Evolutionary conservation across 2,888 invertebrate species (phyloP).

Genomic region (Timandra comae): DNA sequence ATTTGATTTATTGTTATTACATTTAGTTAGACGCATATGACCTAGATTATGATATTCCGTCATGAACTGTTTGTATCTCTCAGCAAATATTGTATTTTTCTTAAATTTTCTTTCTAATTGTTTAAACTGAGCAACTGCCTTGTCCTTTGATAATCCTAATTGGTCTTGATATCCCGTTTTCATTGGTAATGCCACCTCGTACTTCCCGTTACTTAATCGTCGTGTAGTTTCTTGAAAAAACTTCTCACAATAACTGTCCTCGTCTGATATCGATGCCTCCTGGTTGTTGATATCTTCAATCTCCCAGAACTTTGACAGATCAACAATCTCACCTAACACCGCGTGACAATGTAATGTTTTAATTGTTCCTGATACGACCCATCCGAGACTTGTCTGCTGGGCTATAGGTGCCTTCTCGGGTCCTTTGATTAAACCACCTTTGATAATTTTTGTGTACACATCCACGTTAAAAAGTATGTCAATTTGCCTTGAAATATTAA

Average conservation of each 20-base stretch:
- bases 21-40: slow-evolving; percentile 1
- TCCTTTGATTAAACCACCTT: slow-evolving; percentile 14
- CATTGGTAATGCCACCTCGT: slow-evolving; percentile 18
- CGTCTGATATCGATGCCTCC: neutral
- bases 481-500: slow-evolving; percentile 10
- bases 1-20: neutral
- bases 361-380: slow-evolving; percentile 16
- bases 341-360: slow-evolving; percentile 14
- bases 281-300: slow-evolving; percentile 3
- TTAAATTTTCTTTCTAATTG: slow-evolving; percentile 11
- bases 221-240: slow-evolving; percentile 4
- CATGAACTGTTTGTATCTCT: neutral
- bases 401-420: slow-evolving; percentile 7
- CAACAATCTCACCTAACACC: slow-evolving; percentile 8
- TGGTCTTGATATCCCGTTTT: slow-evolving; percentile 6
- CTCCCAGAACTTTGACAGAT: slow-evolving; percentile 11
- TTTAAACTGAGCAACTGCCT: slow-evolving; percentile 9
- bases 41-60: neutral
- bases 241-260: slow-evolving; percentile 6
- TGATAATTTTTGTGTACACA: slow-evolving; percentile 12
- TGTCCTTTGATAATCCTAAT: slow-evolving; percentile 9
- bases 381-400: slow-evolving; percentile 19
- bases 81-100: slow-evolving; percentile 6
- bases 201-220: slow-evolving; percentile 11
- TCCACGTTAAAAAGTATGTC: slow-evolving; percentile 14